A percentile compares a stretch with the other conserved stretches of the same genome.
Conservation (phyloP, 2,797 vertebrate species). For the Chiroxiphia lanceolata region DNA sequence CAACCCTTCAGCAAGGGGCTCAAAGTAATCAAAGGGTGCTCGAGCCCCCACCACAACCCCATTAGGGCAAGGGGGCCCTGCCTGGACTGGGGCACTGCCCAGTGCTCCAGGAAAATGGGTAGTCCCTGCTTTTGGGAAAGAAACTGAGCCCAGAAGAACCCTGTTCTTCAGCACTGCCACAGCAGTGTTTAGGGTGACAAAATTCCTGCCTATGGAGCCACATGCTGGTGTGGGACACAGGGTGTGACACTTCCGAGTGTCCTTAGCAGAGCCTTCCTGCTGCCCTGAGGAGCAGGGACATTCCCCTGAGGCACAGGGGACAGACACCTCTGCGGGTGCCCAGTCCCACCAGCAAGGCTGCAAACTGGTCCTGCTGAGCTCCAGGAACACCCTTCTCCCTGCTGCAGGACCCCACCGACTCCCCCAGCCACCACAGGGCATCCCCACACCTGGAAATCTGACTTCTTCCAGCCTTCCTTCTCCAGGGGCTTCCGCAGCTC, state of each 20-base stretch:
- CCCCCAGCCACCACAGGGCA: neutral
- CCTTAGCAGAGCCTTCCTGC: neutral
- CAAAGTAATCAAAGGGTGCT: neutral
- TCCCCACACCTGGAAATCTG: slow-evolving; percentile 84
- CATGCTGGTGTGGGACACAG: fast-evolving
- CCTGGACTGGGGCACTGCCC: neutral
- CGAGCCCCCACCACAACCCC: neutral
- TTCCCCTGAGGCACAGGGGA: neutral
- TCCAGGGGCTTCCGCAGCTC: slow-evolving; percentile 91
- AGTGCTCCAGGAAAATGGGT: neutral
- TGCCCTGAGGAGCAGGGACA: neutral
- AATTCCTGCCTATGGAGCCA: neutral
- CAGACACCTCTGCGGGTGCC: neutral
- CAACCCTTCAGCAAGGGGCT: neutral
- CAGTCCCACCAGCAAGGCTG: neutral
- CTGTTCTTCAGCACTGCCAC: neutral
- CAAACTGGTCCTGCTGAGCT: neutral
- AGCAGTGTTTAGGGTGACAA: neutral
- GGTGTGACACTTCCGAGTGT: neutral
- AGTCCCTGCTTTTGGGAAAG: neutral
- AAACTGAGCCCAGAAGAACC: neutral
- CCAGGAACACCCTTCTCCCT: neutral
- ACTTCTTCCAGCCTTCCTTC: slow-evolving; percentile 98
- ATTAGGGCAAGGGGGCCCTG: fast-evolving
- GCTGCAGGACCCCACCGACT: neutral